These are phyloP conservation scores for Penaeus japonicus DNA, from an alignment of 1,140 invertebrate species.

Conservation along the genomic window DNA sequence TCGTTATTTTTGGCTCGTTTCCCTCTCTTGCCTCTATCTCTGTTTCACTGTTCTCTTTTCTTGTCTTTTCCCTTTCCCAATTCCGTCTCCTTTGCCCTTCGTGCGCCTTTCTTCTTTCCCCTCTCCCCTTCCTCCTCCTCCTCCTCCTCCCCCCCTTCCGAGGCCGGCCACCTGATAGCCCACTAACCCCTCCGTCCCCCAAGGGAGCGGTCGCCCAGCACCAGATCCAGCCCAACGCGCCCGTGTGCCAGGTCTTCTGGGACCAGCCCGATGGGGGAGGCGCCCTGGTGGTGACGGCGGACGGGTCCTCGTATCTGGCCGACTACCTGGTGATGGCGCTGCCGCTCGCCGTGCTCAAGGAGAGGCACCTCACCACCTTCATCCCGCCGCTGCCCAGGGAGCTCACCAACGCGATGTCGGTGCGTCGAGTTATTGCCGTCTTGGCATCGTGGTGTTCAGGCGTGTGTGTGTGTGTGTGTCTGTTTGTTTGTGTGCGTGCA, in stretches of 20 bases:
- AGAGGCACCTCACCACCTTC: constrained; percentile 17
- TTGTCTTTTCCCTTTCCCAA: neutral
- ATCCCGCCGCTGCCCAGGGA: neutral
- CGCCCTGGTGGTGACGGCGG: constrained; percentile 20
- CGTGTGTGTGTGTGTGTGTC: constrained; percentile 1
- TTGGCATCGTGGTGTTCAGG: too few relatives aligned
- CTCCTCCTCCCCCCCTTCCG: too few relatives aligned
- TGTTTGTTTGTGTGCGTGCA: too few relatives aligned
- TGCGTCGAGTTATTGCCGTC: neutral
- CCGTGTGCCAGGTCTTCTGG: constrained; percentile 40
- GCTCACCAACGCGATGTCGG: neutral
- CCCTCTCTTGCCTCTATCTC: neutral
- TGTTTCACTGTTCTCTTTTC: neutral
- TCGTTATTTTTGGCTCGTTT: neutral
- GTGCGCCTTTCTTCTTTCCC: neutral
- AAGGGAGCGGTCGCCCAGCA: neutral
- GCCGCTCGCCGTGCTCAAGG: constrained; percentile 24
- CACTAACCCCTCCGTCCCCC: neutral
- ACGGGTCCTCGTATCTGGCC: constrained; percentile 29
- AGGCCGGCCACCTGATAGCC: too few relatives aligned
- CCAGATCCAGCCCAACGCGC: neutral
- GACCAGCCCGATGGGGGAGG: neutral
- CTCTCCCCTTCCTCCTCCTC: too few relatives aligned
- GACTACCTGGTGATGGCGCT: constrained; percentile 1
- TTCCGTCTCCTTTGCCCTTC: neutral